Percentiles rank a stretch among this genome's conserved stretches.
These are phyloP conservation scores for Drosophila emarginata DNA, from an alignment of 2,888 invertebrate species.

Conservation along the genomic window DNA sequence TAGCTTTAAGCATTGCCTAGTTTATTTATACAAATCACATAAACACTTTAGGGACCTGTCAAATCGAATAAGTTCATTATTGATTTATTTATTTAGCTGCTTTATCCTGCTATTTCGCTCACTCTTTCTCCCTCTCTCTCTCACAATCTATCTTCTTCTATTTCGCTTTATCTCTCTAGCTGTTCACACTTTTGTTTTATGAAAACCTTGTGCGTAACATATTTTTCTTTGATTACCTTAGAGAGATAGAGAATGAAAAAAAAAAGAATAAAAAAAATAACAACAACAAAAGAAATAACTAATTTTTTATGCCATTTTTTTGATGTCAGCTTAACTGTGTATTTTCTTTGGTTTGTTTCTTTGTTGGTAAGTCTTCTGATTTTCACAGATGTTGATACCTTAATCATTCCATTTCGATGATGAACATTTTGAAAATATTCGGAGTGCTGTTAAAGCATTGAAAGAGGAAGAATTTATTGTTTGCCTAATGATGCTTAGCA, in stretches of 20 bases:
- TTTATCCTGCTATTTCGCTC: slow-evolving; percentile 48
- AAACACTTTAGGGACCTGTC: slow-evolving; percentile 58
- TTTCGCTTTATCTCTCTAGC: background rate
- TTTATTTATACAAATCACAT: slow-evolving; percentile 50
- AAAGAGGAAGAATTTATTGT: slow-evolving; percentile 20
- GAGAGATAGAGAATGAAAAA: background rate
- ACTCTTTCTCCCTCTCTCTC: slow-evolving; percentile 21
- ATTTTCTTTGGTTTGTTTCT: slow-evolving; percentile 34
- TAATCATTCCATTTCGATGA: slow-evolving; percentile 56
- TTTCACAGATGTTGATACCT: slow-evolving; percentile 56
- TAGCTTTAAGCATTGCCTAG: background rate
- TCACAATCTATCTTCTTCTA: background rate
- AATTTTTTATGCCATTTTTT: slow-evolving; percentile 46
- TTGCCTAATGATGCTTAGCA: slow-evolving; percentile 8
- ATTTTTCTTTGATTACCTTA: slow-evolving; percentile 29
- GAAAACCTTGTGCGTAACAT: slow-evolving; percentile 30
- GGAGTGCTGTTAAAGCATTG: slow-evolving; percentile 48
- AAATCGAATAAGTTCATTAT: slow-evolving; percentile 59
- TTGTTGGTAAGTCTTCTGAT: background rate
- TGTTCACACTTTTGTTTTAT: slow-evolving; percentile 20
- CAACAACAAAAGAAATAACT: slow-evolving; percentile 19
- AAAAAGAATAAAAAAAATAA: background rate
- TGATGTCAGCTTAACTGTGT: slow-evolving; percentile 45
- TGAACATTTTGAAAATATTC: slow-evolving; percentile 30
- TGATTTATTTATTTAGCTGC: slow-evolving; percentile 75